Percentiles rank a stretch among this genome's conserved stretches.
These are phyloP conservation scores for Dryobotodes eremita DNA, from an alignment of 2,888 invertebrate species.

Conservation along the genomic window DNA sequence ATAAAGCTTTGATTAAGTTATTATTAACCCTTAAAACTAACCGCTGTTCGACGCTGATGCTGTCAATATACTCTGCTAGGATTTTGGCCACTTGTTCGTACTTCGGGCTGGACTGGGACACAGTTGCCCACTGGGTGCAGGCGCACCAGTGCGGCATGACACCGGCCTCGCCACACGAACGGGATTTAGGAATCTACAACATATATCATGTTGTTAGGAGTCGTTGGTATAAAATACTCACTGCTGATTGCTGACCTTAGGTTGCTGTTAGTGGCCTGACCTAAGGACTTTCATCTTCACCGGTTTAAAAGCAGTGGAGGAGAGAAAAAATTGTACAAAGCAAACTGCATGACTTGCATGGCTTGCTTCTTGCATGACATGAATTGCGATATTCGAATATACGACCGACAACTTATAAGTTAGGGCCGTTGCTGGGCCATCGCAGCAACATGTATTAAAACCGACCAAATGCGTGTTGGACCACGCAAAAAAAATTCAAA, in stretches of 20 bases:
- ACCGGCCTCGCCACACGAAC: conserved; percentile 96
- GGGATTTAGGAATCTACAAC: conserved; percentile 92
- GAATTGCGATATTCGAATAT: no score
- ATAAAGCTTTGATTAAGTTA: no score
- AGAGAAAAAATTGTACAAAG: no score
- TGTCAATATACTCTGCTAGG: conserved; percentile 90
- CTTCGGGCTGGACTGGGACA: conserved; percentile 89
- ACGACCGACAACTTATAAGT: no score
- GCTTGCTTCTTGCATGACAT: no score
- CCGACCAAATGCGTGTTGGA: no score
- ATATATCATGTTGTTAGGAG: neutral
- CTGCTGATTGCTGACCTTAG: neutral
- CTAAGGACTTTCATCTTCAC: neutral
- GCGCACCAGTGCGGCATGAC: conserved; percentile 99
- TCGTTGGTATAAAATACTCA: neutral
- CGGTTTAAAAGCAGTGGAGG: no score
- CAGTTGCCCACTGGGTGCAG: conserved; percentile 95
- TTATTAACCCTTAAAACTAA: neutral
- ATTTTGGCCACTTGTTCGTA: conserved; percentile 90
- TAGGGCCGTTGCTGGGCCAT: no score
- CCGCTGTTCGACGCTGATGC: conserved; percentile 71
- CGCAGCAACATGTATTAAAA: no score
- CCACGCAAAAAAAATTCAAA: no score
- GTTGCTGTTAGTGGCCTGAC: neutral
- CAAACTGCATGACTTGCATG: no score